Evolutionary conservation across 2,797 vertebrate genomes (phyloP).

Genomic region (Lepilemur septentrionalis): DNA sequence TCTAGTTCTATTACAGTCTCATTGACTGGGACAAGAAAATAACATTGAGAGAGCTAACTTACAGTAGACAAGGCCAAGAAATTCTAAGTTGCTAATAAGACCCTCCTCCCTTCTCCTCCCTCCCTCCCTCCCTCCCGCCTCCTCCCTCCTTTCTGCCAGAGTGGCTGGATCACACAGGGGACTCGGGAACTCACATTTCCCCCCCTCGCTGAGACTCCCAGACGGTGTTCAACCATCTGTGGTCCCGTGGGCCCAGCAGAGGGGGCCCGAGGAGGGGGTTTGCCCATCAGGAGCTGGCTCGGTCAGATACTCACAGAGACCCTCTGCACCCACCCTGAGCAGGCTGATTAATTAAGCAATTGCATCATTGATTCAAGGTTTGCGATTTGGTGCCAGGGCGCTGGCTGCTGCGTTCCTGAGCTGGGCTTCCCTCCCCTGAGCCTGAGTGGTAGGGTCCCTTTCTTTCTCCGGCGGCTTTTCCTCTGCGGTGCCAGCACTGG

Average conservation of each 20-base stretch:
- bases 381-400: conserved; percentile 66
- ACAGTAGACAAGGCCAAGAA: conserved; percentile 65
- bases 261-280: conserved; percentile 66
- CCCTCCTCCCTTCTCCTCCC: background rate
- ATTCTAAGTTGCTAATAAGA: conserved; percentile 72
- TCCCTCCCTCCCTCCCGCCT: background rate
- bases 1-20: conserved; percentile 62
- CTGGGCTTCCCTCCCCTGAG: conserved; percentile 53
- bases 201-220: conserved; percentile 75
- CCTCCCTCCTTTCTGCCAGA: conserved; percentile 70
- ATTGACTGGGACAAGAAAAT: conserved; percentile 74
- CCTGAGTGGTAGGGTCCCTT: conserved; percentile 19
- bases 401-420: conserved; percentile 64
- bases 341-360: conserved; percentile 78
- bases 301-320: conserved; percentile 70
- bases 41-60: conserved; percentile 57
- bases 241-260: conserved; percentile 62
- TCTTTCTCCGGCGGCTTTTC: conserved; percentile 31
- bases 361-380: conserved; percentile 76
- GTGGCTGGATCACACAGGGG: conserved; percentile 79
- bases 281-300: conserved; percentile 72
- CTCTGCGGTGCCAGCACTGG: background rate
- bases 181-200: conserved; percentile 66
- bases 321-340: conserved; percentile 70
- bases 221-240: conserved; percentile 70